Percentiles rank a stretch among this genome's conserved stretches.
These are phyloP conservation scores for Passer domesticus DNA, from an alignment of 2,113 vertebrate genomes.

Conservation along the genomic window DNA sequence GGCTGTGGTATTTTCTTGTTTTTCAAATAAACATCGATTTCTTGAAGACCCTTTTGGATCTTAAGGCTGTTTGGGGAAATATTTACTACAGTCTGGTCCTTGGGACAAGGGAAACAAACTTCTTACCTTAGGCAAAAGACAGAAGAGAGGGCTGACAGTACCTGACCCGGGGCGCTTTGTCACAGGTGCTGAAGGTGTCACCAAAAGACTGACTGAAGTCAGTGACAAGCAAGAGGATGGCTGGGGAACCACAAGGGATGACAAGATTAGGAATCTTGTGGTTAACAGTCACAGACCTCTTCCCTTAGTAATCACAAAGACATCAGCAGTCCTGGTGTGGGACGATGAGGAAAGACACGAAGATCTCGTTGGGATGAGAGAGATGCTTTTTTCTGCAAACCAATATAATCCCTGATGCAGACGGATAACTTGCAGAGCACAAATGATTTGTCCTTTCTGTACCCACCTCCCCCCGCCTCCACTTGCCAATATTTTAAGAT, in stretches of 20 bases:
- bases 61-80: slow-evolving; percentile 18
- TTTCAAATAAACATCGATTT: slow-evolving; percentile 64
- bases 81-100: slow-evolving; percentile 20
- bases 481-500: slow-evolving; percentile 25
- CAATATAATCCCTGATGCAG: neutral
- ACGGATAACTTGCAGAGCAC: neutral
- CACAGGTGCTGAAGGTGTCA: slow-evolving; percentile 16
- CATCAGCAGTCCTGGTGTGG: neutral
- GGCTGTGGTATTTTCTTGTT: slow-evolving; percentile 27
- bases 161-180: slow-evolving; percentile 38
- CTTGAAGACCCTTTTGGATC: slow-evolving; percentile 24
- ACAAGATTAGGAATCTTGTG: neutral
- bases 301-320: neutral
- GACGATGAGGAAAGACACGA: neutral
- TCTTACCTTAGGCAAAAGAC: slow-evolving; percentile 52
- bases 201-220: slow-evolving; percentile 37
- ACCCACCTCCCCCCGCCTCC: too few species aligned
- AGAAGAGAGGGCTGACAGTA: neutral
- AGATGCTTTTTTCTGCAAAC: neutral
- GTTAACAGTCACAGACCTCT: neutral
- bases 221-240: neutral
- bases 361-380: neutral
- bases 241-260: neutral
- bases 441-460: neutral
- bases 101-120: slow-evolving; percentile 32